phyloP scores from a whole-genome alignment of 2,113 vertebrate species.

The Cyprinodon variegatus region DNA sequence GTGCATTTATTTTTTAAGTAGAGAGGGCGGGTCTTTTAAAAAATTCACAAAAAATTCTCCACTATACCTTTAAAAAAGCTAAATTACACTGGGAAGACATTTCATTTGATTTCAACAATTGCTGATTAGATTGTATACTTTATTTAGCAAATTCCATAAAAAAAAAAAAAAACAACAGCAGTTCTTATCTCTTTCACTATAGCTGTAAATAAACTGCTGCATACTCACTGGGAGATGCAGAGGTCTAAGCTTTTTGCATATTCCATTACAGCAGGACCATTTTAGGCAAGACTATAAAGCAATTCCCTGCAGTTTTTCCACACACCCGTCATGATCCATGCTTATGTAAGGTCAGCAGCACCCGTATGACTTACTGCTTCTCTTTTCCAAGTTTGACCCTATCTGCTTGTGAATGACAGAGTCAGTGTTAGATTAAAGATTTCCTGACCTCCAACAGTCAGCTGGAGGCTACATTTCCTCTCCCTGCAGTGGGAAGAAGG shows the following conservation, averaged over 20 bases:
- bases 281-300: constrained; percentile 3
- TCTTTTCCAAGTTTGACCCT: constrained; percentile 31
- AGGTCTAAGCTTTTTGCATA: neutral
- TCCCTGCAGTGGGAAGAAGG: constrained; percentile 23
- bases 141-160: neutral
- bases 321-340: constrained; percentile 28
- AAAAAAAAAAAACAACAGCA: neutral
- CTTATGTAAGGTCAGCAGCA: constrained; percentile 38
- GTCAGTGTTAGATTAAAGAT: constrained; percentile 32
- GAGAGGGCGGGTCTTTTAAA: too few relatives aligned
- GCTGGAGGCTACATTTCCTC: constrained; percentile 53
- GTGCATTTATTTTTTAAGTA: too few relatives aligned
- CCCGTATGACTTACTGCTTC: constrained; percentile 15
- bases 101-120: neutral
- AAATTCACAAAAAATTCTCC: too few relatives aligned
- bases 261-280: neutral
- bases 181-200: neutral
- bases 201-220: neutral
- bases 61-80: neutral
- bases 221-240: neutral
- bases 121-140: neutral
- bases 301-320: constrained; percentile 9
- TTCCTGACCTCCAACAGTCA: constrained; percentile 52
- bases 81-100: constrained; percentile 10
- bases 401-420: constrained; percentile 36